Evolutionary conservation across 2,888 invertebrate species (phyloP), one percentile per base, ranked within the genome.

Genomic region (Cosmia trapezina): DNA sequence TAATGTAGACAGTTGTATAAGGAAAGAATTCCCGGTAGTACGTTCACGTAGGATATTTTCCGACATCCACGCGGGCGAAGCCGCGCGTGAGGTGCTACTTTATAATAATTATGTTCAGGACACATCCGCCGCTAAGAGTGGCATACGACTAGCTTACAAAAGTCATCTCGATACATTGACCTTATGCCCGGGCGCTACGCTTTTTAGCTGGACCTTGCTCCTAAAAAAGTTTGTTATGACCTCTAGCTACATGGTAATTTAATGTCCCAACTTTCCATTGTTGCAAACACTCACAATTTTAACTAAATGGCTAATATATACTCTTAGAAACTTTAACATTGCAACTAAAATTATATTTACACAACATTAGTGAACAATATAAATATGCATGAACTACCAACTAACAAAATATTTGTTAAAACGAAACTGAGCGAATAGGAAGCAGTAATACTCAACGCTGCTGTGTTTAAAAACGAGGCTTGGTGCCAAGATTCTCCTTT

Each of bases 361-460:
- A 43, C 37, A 54, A 54, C 41, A 69, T 77, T 41, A 54, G 45
- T 45, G 5, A 19, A 14, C 28, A 68, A n/a, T 28, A 28, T 6
- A 53, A 5, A 8, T 28, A 28, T 28, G 28, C 19, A 28, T 11
- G 17, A 41, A 70, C 59, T 14, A 43, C 9, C 33, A 22, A 41
- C 22, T 41, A 33, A 54, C n/a, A 41, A 19, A 75, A 79, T 79
- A 56, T 75, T 77, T 68, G 53, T 22, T 37, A 0, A 43, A 49
- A 56, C 12, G 4, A 45, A 78, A 78, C 37, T 37, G 2, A 37
- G 49, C 2, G 4, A 17, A n/a, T 37, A n/a, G 45, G 49, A n/a
- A 8, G 28, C 17, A 33, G 71, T 37, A 22, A 60, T 53, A 49
- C 37, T 56, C 37, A 47, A 41, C 17, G 5, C 4, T 45, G 47